Evolutionary conservation across 2,888 invertebrate species (phyloP).

Genomic region (Rotaria socialis): DNA sequence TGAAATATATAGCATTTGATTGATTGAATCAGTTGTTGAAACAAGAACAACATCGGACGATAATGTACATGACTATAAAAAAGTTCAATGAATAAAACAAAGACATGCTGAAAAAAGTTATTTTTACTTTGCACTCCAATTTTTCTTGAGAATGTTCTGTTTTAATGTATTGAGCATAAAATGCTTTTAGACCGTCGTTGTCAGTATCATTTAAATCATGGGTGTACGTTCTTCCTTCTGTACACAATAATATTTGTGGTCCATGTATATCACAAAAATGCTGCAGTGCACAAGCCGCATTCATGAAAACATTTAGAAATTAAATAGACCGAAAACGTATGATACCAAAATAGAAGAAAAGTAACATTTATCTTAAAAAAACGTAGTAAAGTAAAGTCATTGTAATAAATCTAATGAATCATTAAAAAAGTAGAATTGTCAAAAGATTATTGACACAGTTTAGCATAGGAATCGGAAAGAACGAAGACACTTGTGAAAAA

Average conservation of each 20-base stretch:
- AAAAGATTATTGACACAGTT: no score
- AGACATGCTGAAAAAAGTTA: not conserved
- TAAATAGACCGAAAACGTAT: not conserved
- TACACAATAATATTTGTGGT: conserved; percentile 80
- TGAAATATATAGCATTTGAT: not conserved
- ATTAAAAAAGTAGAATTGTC: no score
- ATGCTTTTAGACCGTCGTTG: conserved; percentile 37
- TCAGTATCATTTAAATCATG: conserved; percentile 49
- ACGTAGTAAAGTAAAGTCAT: no score
- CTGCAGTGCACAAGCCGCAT: conserved; percentile 78
- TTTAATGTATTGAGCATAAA: not conserved
- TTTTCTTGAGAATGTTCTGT: not conserved
- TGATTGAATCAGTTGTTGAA: not conserved
- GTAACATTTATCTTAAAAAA: not conserved
- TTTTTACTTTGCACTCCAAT: not conserved
- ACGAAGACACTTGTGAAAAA: no score
- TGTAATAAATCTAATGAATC: no score
- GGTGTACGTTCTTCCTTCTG: conserved; percentile 68
- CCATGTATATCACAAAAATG: conserved; percentile 94
- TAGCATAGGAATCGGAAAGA: no score
- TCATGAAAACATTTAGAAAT: conserved; percentile 63
- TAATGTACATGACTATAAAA: conserved; percentile 13
- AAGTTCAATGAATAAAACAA: not conserved
- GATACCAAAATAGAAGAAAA: not conserved
- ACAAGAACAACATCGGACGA: not conserved